These are phyloP conservation scores for Zeus faber DNA, from an alignment of 2,113 vertebrate genomes.

Conservation along the genomic window DNA sequence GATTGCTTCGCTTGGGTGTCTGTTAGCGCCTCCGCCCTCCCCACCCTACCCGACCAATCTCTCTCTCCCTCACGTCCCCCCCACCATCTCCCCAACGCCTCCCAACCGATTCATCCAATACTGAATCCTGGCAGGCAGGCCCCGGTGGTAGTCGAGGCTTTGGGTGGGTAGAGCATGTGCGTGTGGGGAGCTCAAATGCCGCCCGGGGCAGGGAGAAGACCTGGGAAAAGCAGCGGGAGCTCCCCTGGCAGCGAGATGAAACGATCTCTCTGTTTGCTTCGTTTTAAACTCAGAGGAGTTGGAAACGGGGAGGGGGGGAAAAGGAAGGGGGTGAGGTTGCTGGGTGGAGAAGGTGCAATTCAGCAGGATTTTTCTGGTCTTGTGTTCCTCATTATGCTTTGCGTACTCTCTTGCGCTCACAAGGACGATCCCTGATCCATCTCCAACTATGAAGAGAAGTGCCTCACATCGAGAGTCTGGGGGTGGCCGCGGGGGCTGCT, in stretches of 20 bases:
- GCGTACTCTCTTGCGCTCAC: no score
- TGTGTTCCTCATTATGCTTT: no score
- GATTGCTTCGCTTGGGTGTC: conserved; percentile 18
- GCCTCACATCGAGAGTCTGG: no score
- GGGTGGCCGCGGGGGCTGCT: no score
- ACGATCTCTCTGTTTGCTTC: conserved; percentile 45
- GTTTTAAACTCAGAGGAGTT: conserved; percentile 48
- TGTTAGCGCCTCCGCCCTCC: not conserved
- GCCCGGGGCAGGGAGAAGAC: not conserved
- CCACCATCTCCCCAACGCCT: not conserved
- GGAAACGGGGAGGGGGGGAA: conserved; percentile 27
- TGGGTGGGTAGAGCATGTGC: not conserved
- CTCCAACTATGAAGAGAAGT: no score
- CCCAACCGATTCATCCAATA: no score
- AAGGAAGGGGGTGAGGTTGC: conserved; percentile 1
- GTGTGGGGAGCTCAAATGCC: no score
- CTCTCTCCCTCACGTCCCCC: not conserved
- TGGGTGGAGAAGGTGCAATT: conserved; percentile 47
- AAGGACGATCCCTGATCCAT: no score
- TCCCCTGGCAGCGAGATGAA: conserved; percentile 50
- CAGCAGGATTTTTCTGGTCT: conserved; percentile 54
- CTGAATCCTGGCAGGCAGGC: no score
- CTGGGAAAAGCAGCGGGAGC: conserved; percentile 34
- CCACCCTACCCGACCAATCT: no score
- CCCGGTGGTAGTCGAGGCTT: no score